Percentiles rank a stretch among this genome's conserved stretches.
Conservation (phyloP, 2,797 vertebrate genomes). For the Tokudaia tokunoshimensis region DNA sequence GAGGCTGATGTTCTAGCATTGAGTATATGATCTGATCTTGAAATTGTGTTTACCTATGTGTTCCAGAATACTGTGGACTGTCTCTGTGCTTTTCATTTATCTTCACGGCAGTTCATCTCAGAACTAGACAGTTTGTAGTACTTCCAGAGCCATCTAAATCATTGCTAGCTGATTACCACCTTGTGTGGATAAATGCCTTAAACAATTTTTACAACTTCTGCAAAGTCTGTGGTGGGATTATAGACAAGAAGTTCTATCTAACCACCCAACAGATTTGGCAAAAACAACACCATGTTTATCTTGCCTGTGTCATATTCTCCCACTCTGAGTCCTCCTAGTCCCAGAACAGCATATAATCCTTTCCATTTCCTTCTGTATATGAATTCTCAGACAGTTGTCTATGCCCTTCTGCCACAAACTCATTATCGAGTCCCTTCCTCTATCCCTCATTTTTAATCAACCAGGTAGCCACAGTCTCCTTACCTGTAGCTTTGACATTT, state of each 20-base stretch:
- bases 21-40: fast-evolving
- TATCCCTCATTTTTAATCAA: background rate
- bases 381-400: background rate
- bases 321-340: background rate
- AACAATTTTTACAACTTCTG: background rate
- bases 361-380: background rate
- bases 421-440: background rate
- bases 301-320: background rate
- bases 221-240: background rate
- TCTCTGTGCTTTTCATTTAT: background rate
- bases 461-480: background rate
- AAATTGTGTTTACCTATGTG: background rate
- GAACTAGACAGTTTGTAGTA: background rate
- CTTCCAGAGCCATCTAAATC: background rate
- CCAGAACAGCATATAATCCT: background rate
- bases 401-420: background rate
- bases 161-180: background rate
- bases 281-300: background rate
- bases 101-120: background rate
- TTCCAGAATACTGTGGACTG: background rate
- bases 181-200: background rate
- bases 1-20: background rate
- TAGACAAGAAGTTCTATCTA: background rate
- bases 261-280: slow-evolving; percentile 30
- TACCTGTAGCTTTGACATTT: background rate